Evolutionary conservation across 2,797 vertebrate genomes (phyloP).

Genomic region (Botia almorhae): DNA sequence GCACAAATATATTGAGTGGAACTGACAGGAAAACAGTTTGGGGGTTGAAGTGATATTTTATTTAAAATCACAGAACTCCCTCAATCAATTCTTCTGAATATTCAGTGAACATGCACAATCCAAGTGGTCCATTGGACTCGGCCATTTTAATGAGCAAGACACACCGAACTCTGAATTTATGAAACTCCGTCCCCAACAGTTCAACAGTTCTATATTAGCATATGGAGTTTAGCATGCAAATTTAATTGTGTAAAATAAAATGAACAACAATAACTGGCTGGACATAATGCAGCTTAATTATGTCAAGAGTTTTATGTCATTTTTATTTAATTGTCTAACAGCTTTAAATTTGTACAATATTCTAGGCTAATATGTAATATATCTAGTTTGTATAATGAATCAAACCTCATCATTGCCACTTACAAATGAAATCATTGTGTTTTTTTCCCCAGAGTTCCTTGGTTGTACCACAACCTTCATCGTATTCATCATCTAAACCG

Average conservation of each 20-base stretch:
- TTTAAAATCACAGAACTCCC: too few relatives aligned
- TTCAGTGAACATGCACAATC: too few relatives aligned
- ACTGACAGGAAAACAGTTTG: too few relatives aligned
- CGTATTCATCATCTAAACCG: slow-evolving; percentile 72
- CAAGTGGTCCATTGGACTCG: too few relatives aligned
- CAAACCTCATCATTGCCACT: not conserved
- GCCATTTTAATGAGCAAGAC: too few relatives aligned
- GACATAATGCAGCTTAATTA: not conserved
- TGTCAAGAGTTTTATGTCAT: not conserved
- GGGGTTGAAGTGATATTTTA: too few relatives aligned
- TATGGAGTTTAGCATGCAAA: not conserved
- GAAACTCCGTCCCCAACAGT: too few relatives aligned
- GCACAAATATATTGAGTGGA: too few relatives aligned
- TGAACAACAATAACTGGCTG: not conserved
- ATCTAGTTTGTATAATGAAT: not conserved
- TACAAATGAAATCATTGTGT: not conserved
- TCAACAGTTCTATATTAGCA: not conserved
- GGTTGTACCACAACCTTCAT: slow-evolving; percentile 74
- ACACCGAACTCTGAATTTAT: too few relatives aligned
- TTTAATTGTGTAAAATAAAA: not conserved
- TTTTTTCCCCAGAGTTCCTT: slow-evolving; percentile 65
- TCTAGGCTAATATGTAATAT: too few relatives aligned
- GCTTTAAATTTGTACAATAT: too few relatives aligned
- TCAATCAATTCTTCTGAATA: too few relatives aligned
- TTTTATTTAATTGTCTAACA: not conserved